phyloP scores from a whole-genome alignment of 2,113 vertebrate genomes.

The Cyprinodon tularosa region DNA sequence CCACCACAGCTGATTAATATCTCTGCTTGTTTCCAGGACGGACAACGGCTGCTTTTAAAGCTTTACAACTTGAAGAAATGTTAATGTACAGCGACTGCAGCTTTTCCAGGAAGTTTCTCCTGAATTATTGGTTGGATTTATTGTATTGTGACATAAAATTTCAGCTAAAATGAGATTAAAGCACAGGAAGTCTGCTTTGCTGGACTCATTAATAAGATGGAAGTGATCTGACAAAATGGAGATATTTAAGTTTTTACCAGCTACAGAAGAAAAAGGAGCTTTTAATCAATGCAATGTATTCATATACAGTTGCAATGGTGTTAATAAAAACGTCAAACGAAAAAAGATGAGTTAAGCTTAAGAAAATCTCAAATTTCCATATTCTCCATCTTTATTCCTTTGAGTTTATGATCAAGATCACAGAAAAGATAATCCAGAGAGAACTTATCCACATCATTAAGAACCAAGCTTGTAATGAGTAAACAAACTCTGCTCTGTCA shows the following conservation, averaged over 20 bases:
- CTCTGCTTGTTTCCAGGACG: neutral
- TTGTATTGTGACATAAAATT: neutral
- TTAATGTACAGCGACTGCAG: neutral
- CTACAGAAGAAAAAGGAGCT: neutral
- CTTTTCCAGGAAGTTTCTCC: neutral
- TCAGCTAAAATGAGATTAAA: neutral
- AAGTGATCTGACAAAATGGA: neutral
- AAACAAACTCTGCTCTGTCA: neutral
- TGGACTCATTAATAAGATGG: neutral
- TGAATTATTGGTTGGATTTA: neutral
- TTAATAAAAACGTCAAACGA: neutral
- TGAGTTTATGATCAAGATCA: neutral
- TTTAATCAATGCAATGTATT: neutral
- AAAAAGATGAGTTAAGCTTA: too few relatives aligned
- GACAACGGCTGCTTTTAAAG: neutral
- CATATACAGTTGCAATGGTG: too few relatives aligned
- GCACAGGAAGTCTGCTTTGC: too few relatives aligned
- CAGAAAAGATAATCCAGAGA: neutral
- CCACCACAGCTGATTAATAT: neutral
- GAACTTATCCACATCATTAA: neutral
- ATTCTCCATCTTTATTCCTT: neutral
- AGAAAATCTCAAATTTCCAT: neutral
- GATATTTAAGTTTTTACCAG: neutral
- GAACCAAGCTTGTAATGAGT: too few relatives aligned
- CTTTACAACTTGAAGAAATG: neutral